Evolutionary conservation across 1,140 invertebrate genomes (phyloP).

Genomic region (Eueides isabella): DNA sequence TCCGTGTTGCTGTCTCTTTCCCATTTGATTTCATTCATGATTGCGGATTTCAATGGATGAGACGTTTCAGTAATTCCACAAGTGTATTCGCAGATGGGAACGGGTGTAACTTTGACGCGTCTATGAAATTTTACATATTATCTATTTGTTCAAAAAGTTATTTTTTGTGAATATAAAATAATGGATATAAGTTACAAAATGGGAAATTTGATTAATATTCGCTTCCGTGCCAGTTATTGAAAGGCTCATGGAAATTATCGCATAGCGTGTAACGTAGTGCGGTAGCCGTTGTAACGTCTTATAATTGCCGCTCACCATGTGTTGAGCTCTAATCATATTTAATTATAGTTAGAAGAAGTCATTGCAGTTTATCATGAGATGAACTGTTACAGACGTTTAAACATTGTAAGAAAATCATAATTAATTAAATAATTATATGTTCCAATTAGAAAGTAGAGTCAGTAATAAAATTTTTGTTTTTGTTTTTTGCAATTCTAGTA

Average conservation of each 20-base stretch:
- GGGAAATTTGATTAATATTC: constrained; percentile 54
- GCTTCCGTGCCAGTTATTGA: constrained; percentile 69
- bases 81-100: constrained; percentile 44
- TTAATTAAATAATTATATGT: constrained; percentile 40
- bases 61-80: constrained; percentile 52
- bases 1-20: constrained; percentile 64
- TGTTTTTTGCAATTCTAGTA: not conserved
- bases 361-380: constrained; percentile 80
- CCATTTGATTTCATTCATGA: constrained; percentile 79
- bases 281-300: constrained; percentile 70
- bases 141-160: not conserved
- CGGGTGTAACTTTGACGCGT: constrained; percentile 47
- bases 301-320: constrained; percentile 76
- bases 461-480: not conserved
- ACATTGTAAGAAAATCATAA: constrained; percentile 56
- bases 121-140: constrained; percentile 1
- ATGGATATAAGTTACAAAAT: not conserved
- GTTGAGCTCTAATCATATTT: constrained; percentile 79
- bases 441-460: constrained; percentile 45
- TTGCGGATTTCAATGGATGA: constrained; percentile 74
- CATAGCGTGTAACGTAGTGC: constrained; percentile 66
- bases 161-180: constrained; percentile 61
- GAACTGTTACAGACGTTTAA: constrained; percentile 76
- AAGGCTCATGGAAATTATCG: constrained; percentile 69
- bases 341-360: constrained; percentile 76